These are phyloP conservation scores for Chinchilla lanigera DNA, from an alignment of 2,113 vertebrate species.

Conservation along the genomic window DNA sequence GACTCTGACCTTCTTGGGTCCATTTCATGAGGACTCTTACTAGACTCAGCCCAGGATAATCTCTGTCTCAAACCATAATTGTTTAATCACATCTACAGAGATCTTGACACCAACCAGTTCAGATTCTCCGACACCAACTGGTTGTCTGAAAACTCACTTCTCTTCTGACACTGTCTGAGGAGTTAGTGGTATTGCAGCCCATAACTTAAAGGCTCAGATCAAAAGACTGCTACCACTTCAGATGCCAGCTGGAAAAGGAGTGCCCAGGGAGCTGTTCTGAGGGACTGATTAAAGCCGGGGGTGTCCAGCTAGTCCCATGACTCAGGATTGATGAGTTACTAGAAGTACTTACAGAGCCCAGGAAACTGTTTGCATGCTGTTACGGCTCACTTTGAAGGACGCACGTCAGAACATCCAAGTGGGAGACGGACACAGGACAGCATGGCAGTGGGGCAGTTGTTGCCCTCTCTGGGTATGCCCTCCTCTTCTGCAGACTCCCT, in stretches of 20 bases:
- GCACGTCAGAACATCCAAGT: too few species aligned
- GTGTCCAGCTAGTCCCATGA: neutral
- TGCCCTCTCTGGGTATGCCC: neutral
- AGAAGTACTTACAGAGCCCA: neutral
- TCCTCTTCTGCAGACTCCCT: neutral
- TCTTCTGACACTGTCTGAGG: neutral
- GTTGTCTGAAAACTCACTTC: neutral
- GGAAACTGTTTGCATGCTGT: neutral
- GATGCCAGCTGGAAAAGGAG: neutral
- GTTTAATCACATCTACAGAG: neutral
- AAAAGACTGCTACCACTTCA: neutral
- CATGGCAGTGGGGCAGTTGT: accelerated
- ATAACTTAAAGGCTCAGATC: neutral
- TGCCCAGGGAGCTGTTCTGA: neutral
- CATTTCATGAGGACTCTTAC: neutral
- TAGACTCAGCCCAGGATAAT: neutral
- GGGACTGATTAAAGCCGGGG: neutral
- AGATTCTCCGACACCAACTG: neutral
- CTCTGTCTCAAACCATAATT: neutral
- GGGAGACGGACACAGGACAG: neutral
- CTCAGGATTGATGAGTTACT: neutral
- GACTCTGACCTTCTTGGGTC: neutral
- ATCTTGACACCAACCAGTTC: neutral
- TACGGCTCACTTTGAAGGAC: neutral
- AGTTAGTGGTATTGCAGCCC: neutral